Evolutionary conservation across 2,797 vertebrate species (phyloP), one percentile per base, ranked within the genome.

Genomic region (Tapirus indicus): DNA sequence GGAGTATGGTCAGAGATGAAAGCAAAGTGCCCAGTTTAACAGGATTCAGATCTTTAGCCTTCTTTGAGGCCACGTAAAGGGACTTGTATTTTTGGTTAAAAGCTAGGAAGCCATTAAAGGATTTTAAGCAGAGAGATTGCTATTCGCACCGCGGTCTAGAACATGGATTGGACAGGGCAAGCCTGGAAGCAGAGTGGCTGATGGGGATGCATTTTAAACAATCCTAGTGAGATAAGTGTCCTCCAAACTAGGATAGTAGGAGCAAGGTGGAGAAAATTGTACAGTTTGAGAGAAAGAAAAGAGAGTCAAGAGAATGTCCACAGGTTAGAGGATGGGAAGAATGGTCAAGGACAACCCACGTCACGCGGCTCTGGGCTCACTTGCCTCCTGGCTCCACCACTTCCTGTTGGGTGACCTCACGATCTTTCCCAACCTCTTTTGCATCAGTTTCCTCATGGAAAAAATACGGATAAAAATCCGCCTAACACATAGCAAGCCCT

Each of bases 141-240:
- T 32, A 23, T 38, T 80, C 32, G 38, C 14, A 54, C 35, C 0
- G 0, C 25, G 27, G 29, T 27, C 29, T 89, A 18, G 6, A 87
- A 58, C 79, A 88, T 6, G 32, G 56, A 32, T 29, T 29, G 29
- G 12, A 56, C 27, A 14, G 84, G 88, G 77, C 89, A 93, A 91
- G 47, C 68, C 78, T 94, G 77, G 94, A 97, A 97, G 91, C 79
- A 75, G n/a, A 86, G 14, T 20, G 21, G 17, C 13, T 32, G 41
- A 25, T 1, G 44, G 32, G 38, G 54, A 58, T 87, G 12, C 38
- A 29, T 44, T 62, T 74, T 21, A 78, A 90, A 44, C 82, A 41
- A n/a, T 38, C 38, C 35, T 82, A 2, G 0, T 32, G 62, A 41
- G 3, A 8, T 29, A 75, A 88, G 29, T 47, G 52, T 66, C 58